Evolutionary conservation across 2,888 invertebrate species (phyloP), one percentile per base, ranked within the genome.

Genomic region (Metallyticus violacea): DNA sequence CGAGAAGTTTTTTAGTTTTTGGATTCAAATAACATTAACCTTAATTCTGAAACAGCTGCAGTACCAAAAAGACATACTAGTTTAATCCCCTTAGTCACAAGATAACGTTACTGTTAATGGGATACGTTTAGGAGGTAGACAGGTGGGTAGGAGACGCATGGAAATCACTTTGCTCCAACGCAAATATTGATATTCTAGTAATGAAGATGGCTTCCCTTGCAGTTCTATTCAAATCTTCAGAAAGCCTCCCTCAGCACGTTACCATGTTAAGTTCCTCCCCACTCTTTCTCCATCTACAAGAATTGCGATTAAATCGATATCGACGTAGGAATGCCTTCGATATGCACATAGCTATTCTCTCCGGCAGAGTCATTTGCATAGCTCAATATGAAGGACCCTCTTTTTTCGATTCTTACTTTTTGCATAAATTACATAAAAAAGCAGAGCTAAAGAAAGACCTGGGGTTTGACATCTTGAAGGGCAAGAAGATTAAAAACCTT

Each of bases 151-250:
- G 26, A 5, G 7, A 4, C 15, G 62, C 15, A 76, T 1, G 40
- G 85, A 79, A 82, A 79, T 26, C 82, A 40, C 79, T 40, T 87
- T 77, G 40, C 78, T 22, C 27, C 5, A 86, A 81, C 77, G 26
- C 81, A 86, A 86, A 86, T 86, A 86, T 81, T 86, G 86, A 86
- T 86, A 81, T 81, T 81, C 80, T 77, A 81, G 86, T 81, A 86
- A 86, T 78, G 81, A 77, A 86, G 86, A 81, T 81, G 77, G 26
- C 81, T 81, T 27, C 78, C 77, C 29, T 25, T 81, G n/a, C 28
- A 1, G 30, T 79, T 27, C 3, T 26, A 79, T 84, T 84, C 40
- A 22, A 77, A 77, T 25, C 25, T 25, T 27, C 26, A 79, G 27
- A 26, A 79, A 26, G 26, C 7, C 62, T 7, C 85, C 30, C n/a